Evolutionary conservation across 2,113 vertebrate genomes (phyloP).

Genomic region (Caranx melampygus): DNA sequence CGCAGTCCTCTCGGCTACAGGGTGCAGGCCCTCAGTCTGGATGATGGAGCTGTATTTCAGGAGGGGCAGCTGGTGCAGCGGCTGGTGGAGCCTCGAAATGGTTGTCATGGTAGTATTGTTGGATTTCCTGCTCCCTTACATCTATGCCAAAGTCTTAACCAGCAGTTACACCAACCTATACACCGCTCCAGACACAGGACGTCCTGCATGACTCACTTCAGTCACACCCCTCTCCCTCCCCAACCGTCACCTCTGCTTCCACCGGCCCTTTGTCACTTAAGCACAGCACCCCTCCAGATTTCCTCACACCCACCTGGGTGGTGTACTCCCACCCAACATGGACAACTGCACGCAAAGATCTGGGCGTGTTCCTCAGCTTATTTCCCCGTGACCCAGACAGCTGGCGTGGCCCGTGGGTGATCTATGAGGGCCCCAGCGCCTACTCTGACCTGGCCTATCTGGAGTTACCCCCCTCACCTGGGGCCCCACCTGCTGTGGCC

Average conservation of each 20-base stretch:
- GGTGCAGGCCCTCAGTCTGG: constrained; percentile 91
- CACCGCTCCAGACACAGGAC: constrained; percentile 51
- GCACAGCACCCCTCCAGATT: constrained; percentile 36
- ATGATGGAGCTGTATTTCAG: constrained; percentile 87
- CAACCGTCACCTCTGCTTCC: not conserved
- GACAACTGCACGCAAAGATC: constrained; percentile 84
- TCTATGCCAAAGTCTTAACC: not conserved
- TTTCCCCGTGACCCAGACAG: constrained; percentile 89
- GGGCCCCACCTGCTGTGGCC: constrained; percentile 66
- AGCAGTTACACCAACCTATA: not conserved
- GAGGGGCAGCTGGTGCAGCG: constrained; percentile 88
- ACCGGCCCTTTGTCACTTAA: not conserved
- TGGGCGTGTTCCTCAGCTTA: constrained; percentile 90
- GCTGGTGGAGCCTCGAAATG: constrained; percentile 87
- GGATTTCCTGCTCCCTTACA: constrained; percentile 89
- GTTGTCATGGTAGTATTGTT: constrained; percentile 93
- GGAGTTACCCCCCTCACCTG: constrained; percentile 76
- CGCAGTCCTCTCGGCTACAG: constrained; percentile 91
- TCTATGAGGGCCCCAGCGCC: constrained; percentile 92
- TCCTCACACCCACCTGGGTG: constrained; percentile 89
- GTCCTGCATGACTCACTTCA: constrained; percentile 2
- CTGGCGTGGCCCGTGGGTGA: constrained; percentile 94
- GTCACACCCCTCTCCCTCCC: not conserved
- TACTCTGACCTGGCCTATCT: constrained; percentile 94
- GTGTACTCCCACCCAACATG: constrained; percentile 92